Conservation (phyloP, 2,797 vertebrate species). For the Glyptemys insculpta region DNA sequence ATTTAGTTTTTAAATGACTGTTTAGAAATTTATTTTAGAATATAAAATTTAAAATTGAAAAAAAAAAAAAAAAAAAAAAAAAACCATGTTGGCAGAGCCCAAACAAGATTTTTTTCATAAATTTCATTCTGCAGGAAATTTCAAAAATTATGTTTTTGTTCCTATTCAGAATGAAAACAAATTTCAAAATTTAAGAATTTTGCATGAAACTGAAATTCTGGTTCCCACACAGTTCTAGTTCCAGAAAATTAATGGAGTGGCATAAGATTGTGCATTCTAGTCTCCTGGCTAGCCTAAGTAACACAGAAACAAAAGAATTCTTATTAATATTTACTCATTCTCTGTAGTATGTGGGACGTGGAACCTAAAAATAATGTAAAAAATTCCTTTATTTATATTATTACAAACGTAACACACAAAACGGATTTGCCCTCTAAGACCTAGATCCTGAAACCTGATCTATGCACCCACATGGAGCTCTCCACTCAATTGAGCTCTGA, state of each 20-base stretch:
- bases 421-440: neutral
- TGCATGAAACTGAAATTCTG: neutral
- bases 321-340: neutral
- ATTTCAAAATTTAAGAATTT: neutral
- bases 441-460: neutral
- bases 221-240: neutral
- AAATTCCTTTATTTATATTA: neutral
- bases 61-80: neutral
- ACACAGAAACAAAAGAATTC: neutral
- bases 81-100: neutral
- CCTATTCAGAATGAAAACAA: neutral
- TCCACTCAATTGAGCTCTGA: neutral
- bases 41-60: neutral
- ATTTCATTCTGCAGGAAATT: neutral
- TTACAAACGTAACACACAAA: neutral
- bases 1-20: neutral
- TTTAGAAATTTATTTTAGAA: neutral
- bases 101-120: neutral
- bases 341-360: neutral
- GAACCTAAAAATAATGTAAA: neutral
- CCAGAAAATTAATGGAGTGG: too few relatives aligned
- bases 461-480: neutral
- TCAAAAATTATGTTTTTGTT: neutral
- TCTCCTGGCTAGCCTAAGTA: neutral
- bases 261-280: neutral